Conservation (phyloP, 1,140 invertebrate genomes). For the Triops longicaudatus region DNA sequence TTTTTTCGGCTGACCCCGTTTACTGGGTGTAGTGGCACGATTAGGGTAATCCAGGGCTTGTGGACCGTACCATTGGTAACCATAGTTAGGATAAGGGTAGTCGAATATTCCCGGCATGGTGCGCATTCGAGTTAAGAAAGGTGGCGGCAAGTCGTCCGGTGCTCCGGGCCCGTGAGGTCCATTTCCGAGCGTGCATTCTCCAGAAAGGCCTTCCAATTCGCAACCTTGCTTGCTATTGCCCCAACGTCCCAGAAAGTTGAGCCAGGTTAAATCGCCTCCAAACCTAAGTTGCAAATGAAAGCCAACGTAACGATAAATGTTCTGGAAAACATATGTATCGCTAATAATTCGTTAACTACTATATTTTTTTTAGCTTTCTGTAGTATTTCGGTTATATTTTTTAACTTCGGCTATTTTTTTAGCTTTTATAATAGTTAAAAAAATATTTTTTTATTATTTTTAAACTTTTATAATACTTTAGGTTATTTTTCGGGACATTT, state of each 20-base stretch:
- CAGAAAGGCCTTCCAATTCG: slow-evolving; percentile 24
- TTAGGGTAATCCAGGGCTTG: not conserved
- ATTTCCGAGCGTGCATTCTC: slow-evolving; percentile 23
- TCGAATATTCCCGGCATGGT: not conserved
- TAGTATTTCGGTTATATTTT: too few relatives aligned
- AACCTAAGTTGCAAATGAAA: slow-evolving; percentile 16
- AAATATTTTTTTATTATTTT: too few relatives aligned
- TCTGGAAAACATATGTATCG: too few relatives aligned
- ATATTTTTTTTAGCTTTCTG: too few relatives aligned
- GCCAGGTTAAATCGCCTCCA: slow-evolving; percentile 21
- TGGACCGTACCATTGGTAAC: not conserved
- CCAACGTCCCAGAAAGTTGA: slow-evolving; percentile 26
- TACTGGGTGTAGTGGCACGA: not conserved
- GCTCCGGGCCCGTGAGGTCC: slow-evolving; percentile 22
- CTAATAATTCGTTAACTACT: too few relatives aligned
- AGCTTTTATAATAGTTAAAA: too few relatives aligned
- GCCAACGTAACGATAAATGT: too few relatives aligned
- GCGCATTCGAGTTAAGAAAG: slow-evolving; percentile 4
- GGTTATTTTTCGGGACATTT: too few relatives aligned
- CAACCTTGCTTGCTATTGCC: slow-evolving; percentile 27
- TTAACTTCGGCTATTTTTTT: too few relatives aligned
- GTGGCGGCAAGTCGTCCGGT: slow-evolving; percentile 25
- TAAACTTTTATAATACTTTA: too few relatives aligned
- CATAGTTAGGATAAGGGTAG: not conserved
- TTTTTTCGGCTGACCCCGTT: not conserved